Conservation (phyloP, 2,888 invertebrate species). For the Pheosia gnoma region DNA sequence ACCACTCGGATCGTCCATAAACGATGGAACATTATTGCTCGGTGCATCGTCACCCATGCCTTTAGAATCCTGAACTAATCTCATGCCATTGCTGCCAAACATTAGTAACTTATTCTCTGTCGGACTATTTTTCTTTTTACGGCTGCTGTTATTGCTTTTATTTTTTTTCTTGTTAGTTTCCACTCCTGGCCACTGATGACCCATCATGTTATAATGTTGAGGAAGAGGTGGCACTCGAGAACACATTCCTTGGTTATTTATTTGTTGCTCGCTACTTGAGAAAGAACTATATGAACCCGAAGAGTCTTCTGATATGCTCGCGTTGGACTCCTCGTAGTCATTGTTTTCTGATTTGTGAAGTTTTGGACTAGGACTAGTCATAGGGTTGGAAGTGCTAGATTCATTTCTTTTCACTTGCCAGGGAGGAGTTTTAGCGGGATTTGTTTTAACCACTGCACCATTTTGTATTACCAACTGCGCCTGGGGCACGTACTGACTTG, state of each 20-base stretch:
- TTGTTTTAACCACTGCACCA: slow-evolving; percentile 78
- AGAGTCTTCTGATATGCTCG: slow-evolving; percentile 69
- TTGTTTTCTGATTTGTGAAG: slow-evolving; percentile 62
- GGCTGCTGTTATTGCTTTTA: slow-evolving; percentile 73
- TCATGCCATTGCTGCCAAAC: slow-evolving; percentile 65
- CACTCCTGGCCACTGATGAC: slow-evolving; percentile 73
- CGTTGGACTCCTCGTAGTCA: slow-evolving; percentile 68
- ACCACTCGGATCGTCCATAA: slow-evolving; percentile 95
- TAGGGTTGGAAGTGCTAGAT: slow-evolving; percentile 49
- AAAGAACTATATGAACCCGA: slow-evolving; percentile 62
- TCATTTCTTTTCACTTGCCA: slow-evolving; percentile 83
- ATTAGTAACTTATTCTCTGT: slow-evolving; percentile 61
- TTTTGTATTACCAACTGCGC: slow-evolving; percentile 77
- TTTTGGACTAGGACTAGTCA: slow-evolving; percentile 68
- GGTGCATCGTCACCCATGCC: slow-evolving; percentile 74
- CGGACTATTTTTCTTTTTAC: slow-evolving; percentile 76
- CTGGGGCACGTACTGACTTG: slow-evolving; percentile 66
- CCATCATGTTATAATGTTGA: slow-evolving; percentile 84
- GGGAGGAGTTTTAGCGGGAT: slow-evolving; percentile 83
- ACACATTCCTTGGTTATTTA: slow-evolving; percentile 81
- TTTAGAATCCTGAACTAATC: slow-evolving; percentile 67
- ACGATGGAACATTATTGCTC: slow-evolving; percentile 88
- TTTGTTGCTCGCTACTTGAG: slow-evolving; percentile 63
- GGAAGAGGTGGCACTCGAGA: slow-evolving; percentile 90
- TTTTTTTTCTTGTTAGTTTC: slow-evolving; percentile 80